Evolutionary conservation across 2,113 vertebrate genomes (phyloP).

Genomic region (Pholis gunnellus): DNA sequence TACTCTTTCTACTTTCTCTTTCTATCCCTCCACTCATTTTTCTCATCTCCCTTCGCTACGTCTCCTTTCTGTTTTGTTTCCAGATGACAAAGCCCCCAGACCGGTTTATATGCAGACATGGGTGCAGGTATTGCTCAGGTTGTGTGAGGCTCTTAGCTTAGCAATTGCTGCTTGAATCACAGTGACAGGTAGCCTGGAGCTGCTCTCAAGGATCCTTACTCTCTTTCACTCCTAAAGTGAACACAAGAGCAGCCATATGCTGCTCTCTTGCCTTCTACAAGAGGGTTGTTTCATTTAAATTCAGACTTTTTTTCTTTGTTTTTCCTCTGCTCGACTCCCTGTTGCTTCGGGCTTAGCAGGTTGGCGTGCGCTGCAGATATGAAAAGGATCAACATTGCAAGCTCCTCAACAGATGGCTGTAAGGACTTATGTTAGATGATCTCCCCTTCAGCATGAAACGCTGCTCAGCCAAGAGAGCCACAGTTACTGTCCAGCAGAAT

Average conservation of each 20-base stretch:
- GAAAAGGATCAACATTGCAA: slow-evolving; percentile 56
- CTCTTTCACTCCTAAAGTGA: slow-evolving; percentile 38
- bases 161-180: slow-evolving; percentile 57
- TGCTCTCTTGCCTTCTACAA: slow-evolving; percentile 33
- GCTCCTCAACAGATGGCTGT: slow-evolving; percentile 63
- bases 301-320: slow-evolving; percentile 4
- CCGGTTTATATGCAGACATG: slow-evolving; percentile 42
- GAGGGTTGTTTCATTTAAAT: slow-evolving; percentile 57
- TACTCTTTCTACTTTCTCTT: neutral
- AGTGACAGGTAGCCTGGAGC: slow-evolving; percentile 70
- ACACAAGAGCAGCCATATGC: slow-evolving; percentile 55
- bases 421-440: slow-evolving; percentile 56
- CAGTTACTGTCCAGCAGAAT: slow-evolving; percentile 59
- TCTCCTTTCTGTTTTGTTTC: slow-evolving; percentile 33
- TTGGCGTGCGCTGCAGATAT: slow-evolving; percentile 46
- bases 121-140: slow-evolving; percentile 47
- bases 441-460: slow-evolving; percentile 62
- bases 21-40: neutral
- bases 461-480: slow-evolving; percentile 49
- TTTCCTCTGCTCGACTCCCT: slow-evolving; percentile 30
- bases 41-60: slow-evolving; percentile 20
- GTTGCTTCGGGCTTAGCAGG: slow-evolving; percentile 56
- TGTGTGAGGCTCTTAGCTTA: slow-evolving; percentile 56
- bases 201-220: slow-evolving; percentile 46
- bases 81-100: slow-evolving; percentile 42